A percentile compares a stretch with the other conserved stretches of the same genome.
These are phyloP conservation scores for Orchesellides sinensis DNA, from an alignment of 2,888 invertebrate species.

Conservation along the genomic window DNA sequence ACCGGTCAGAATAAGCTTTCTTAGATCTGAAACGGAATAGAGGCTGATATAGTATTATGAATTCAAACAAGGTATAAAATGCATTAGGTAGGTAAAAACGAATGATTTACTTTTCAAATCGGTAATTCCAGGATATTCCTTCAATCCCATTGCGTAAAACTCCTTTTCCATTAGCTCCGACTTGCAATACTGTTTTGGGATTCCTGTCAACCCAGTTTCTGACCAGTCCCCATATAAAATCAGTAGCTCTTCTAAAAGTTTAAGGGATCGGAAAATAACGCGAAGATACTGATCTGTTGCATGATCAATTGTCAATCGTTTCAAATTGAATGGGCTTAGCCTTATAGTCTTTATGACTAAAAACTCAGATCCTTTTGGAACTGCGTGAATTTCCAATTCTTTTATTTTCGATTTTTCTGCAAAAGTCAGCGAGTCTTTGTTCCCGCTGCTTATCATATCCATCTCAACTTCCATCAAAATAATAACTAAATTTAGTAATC, in stretches of 20 bases:
- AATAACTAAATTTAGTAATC: constrained; percentile 49
- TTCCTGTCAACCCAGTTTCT: constrained; percentile 63
- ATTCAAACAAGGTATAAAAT: neutral
- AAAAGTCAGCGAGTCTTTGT: neutral
- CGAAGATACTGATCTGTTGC: constrained; percentile 57
- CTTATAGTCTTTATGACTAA: constrained; percentile 53
- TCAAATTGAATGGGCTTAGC: constrained; percentile 49
- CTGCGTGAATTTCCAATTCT: constrained; percentile 66
- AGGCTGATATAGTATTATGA: neutral
- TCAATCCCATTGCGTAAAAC: constrained; percentile 56
- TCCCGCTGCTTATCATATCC: constrained; percentile 50
- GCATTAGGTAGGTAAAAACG: neutral
- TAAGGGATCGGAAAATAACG: constrained; percentile 46
- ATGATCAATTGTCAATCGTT: constrained; percentile 55
- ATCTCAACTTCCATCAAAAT: constrained; percentile 62
- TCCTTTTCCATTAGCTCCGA: constrained; percentile 55
- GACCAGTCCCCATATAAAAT: constrained; percentile 65
- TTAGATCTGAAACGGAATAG: constrained; percentile 23
- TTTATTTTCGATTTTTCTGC: constrained; percentile 25
- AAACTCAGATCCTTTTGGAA: constrained; percentile 38
- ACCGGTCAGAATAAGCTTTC: constrained; percentile 52
- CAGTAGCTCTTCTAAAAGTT: constrained; percentile 53
- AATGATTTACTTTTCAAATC: constrained; percentile 64
- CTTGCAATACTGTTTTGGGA: constrained; percentile 50
- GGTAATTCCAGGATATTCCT: constrained; percentile 52